phyloP scores from a whole-genome alignment of 2,113 vertebrate species.

The Tyrannus savana region DNA sequence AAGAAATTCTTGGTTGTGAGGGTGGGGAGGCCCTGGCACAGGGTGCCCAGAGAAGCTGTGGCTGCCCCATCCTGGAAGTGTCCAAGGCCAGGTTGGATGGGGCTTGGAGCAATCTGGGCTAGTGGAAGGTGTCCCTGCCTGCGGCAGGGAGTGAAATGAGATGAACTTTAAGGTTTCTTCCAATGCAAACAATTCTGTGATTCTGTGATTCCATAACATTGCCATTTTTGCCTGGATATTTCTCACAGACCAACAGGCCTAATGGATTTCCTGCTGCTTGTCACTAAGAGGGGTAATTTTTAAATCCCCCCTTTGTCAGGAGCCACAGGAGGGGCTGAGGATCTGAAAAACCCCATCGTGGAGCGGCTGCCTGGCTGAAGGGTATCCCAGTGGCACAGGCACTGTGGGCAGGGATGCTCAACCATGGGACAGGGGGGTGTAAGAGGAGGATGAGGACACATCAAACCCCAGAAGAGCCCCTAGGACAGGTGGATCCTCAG shows the following conservation, averaged over 20 bases:
- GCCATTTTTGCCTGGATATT: background rate
- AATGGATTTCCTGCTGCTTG: background rate
- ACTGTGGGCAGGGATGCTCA: rapidly evolving
- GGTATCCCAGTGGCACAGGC: rapidly evolving
- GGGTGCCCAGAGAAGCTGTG: background rate
- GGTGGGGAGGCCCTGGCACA: background rate
- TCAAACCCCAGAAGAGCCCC: background rate
- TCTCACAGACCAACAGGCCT: background rate
- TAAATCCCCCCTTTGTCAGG: background rate
- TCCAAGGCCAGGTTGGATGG: background rate
- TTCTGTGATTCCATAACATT: background rate
- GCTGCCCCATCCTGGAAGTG: background rate
- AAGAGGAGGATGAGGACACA: background rate
- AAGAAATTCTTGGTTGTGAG: background rate
- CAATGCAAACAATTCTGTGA: background rate
- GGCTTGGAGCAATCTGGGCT: background rate
- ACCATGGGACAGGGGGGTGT: rapidly evolving
- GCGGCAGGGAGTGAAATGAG: background rate
- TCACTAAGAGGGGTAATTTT: background rate
- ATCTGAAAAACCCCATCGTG: background rate
- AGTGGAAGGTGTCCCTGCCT: background rate
- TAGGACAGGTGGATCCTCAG: background rate
- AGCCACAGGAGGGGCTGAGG: background rate
- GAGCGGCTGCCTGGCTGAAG: rapidly evolving
- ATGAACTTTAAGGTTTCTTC: background rate